Conservation (phyloP, 2,888 invertebrate species). For the Cosmorhoe ocellata region DNA sequence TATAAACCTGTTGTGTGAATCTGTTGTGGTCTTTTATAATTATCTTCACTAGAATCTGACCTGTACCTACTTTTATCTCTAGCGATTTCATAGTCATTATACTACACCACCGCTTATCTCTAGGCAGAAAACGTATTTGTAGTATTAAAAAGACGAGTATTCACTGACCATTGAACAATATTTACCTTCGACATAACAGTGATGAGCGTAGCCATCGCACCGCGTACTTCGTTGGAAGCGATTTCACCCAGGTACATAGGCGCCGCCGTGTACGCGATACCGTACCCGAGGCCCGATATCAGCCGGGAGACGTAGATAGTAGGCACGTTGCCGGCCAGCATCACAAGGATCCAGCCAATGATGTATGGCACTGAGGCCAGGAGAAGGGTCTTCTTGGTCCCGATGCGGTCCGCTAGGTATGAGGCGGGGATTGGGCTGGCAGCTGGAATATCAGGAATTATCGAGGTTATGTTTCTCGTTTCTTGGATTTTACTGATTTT, state of each 20-base stretch:
- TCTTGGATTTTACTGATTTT: too few relatives aligned
- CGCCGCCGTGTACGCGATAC: conserved; percentile 82
- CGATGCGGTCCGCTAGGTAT: conserved; percentile 84
- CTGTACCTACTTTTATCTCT: too few relatives aligned
- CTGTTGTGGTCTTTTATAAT: too few relatives aligned
- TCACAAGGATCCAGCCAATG: conserved; percentile 85
- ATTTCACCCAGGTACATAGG: conserved; percentile 85
- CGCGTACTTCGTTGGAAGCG: conserved; percentile 82
- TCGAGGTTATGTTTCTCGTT: too few relatives aligned
- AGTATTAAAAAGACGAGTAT: too few relatives aligned
- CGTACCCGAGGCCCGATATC: conserved; percentile 84
- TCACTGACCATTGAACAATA: too few relatives aligned
- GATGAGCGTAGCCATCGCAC: conserved; percentile 83
- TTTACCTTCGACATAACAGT: conserved; percentile 81
- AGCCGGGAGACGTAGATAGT: conserved; percentile 83
- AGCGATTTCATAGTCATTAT: too few relatives aligned
- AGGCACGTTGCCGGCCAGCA: conserved; percentile 80
- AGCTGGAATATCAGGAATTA: conserved; percentile 63
- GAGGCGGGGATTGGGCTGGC: conserved; percentile 84
- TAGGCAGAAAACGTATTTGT: too few relatives aligned
- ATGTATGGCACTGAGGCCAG: conserved; percentile 83
- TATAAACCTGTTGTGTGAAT: too few relatives aligned
- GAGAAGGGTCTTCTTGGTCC: conserved; percentile 84
- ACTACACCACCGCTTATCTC: too few relatives aligned
- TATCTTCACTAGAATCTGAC: too few relatives aligned